Conservation (phyloP, 2,888 invertebrate genomes). For the Sicus ferrugineus region DNA sequence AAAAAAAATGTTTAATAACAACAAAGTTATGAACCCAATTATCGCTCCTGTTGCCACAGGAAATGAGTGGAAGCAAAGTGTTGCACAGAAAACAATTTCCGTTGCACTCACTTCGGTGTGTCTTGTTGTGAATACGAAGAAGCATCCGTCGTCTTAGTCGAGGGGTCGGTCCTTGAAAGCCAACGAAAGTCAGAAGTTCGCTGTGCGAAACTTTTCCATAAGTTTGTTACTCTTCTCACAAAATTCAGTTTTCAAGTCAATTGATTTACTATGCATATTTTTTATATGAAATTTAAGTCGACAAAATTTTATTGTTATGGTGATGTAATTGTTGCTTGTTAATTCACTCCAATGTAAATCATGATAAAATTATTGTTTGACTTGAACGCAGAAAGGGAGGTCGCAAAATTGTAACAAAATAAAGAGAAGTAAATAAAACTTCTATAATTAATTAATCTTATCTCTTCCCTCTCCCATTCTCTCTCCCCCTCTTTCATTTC, state of each 20-base stretch:
- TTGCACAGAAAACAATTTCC: slow-evolving; percentile 41
- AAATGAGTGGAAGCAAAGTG: slow-evolving; percentile 20
- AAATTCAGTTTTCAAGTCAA: slow-evolving; percentile 24
- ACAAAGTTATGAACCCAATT: too few relatives aligned
- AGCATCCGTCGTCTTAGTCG: too few relatives aligned
- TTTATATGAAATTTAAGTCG: background rate
- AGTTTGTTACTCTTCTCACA: background rate
- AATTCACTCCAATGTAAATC: background rate
- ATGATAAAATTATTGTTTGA: too few relatives aligned
- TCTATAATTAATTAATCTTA: too few relatives aligned
- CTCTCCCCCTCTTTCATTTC: background rate
- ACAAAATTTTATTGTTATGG: background rate
- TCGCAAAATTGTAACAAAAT: too few relatives aligned
- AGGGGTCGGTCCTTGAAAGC: too few relatives aligned
- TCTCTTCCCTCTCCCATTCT: background rate
- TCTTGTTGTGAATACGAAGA: background rate
- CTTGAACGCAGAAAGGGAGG: too few relatives aligned
- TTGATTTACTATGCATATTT: slow-evolving; percentile 3
- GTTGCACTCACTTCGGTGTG: slow-evolving; percentile 9
- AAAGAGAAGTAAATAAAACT: too few relatives aligned
- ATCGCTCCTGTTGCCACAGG: background rate
- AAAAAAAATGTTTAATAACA: too few relatives aligned
- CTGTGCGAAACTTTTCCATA: background rate
- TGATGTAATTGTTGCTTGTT: background rate
- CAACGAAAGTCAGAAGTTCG: too few relatives aligned